Evolutionary conservation across 2,888 invertebrate genomes (phyloP), one percentile per base, ranked within the genome.

Genomic region (Osmoderma eremita): DNA sequence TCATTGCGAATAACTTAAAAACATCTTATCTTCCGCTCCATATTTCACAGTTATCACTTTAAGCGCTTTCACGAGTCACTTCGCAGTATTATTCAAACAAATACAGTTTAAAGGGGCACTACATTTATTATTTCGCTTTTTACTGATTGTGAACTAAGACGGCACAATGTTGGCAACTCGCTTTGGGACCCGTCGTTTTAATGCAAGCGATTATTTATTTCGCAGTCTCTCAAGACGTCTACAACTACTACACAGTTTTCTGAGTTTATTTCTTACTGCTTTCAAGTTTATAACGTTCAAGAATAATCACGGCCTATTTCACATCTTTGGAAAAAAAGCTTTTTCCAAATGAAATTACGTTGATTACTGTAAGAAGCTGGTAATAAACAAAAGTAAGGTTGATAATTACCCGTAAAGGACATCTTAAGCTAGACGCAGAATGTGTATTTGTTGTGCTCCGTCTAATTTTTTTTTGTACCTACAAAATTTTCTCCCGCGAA

Each of bases 91-190:
- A 53, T n/a, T n/a, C n/a, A n/a, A n/a, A n/a, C 17, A 38, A 53
- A 53, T 53, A 17, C 38, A 17, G 18, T 53, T 18, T 53, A 30
- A 17, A 36, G 8, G 3, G 30, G 8, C 53, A 53, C 53, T 53
- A 53, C 53, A 53, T 53, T 53, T 53, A 53, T 53, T 53, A 53
- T 53, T 53, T 53, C 53, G 53, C 53, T 53, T 53, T 36, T 18
- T 38, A 53, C 8, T 10, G 30, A 53, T 12, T 10, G 30, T 3
- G 24, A 53, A 38, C 17, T 17, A 18, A 38, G 38, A 15, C 36
- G 53, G 38, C 17, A 38, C 17, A 17, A 30, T 30, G 10, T 38
- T 53, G 20, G 38, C 36, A 18, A 53, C 18, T 53, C 38, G 18
- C 38, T 18, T 53, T 53, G 12, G 13, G 38, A 39, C 50, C n/a